These are phyloP conservation scores for Electrona antarctica DNA, from an alignment of 2,113 vertebrate genomes.

Conservation along the genomic window DNA sequence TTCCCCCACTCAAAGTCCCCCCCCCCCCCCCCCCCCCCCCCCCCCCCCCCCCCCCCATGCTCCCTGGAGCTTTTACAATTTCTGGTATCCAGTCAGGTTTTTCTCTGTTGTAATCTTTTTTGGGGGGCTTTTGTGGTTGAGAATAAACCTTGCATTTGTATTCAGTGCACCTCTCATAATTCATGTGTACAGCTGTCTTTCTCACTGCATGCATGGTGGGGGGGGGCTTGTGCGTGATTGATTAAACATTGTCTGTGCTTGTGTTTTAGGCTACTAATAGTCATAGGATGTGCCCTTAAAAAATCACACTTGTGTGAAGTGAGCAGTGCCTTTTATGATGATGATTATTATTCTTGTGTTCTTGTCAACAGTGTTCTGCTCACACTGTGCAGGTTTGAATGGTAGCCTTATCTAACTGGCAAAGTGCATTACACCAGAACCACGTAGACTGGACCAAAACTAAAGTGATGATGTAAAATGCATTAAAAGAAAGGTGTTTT, in stretches of 20 bases:
- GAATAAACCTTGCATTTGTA: conserved; percentile 57
- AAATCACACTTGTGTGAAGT: too few species aligned
- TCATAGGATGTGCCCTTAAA: too few species aligned
- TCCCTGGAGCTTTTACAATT: conserved; percentile 42
- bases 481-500: too few species aligned
- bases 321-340: too few species aligned
- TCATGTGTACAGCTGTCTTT: conserved; percentile 55
- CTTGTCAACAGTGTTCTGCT: too few species aligned
- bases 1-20: conserved; percentile 22
- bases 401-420: too few species aligned
- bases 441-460: too few species aligned
- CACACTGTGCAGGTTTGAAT: too few species aligned
- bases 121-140: conserved; percentile 30
- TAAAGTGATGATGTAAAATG: too few species aligned
- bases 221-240: conserved; percentile 7
- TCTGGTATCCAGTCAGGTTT: conserved; percentile 26
- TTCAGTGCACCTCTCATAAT: conserved; percentile 58
- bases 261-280: too few species aligned
- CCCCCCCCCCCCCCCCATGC: conserved; percentile 11
- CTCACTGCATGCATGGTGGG: neutral
- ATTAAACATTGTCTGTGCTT: conserved; percentile 17
- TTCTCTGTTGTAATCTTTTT: conserved; percentile 32
- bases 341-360: too few species aligned
- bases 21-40: conserved; percentile 24
- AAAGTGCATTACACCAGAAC: too few species aligned